These are phyloP conservation scores for Rhagonycha lutea DNA, from an alignment of 2,888 invertebrate genomes.

Conservation along the genomic window DNA sequence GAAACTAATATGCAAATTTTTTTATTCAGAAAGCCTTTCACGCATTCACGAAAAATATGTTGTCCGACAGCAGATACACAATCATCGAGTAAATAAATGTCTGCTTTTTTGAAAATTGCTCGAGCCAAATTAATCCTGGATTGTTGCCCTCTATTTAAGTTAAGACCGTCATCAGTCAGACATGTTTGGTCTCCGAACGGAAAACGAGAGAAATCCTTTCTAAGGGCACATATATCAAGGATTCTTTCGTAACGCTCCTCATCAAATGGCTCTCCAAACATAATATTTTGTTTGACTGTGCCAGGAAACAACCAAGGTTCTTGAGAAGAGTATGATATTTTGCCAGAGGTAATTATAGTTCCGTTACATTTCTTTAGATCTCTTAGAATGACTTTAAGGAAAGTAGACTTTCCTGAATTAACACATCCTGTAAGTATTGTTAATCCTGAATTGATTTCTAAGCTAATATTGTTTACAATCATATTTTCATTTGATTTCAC, in stretches of 20 bases:
- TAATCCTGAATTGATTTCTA: constrained; percentile 51
- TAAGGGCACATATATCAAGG: constrained; percentile 64
- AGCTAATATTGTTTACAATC: constrained; percentile 50
- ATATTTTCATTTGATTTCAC: constrained; percentile 59
- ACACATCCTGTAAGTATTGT: constrained; percentile 64
- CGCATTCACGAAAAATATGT: constrained; percentile 71
- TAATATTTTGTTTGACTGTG: constrained; percentile 74
- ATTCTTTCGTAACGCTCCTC: constrained; percentile 61
- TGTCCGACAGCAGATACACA: constrained; percentile 76
- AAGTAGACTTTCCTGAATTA: constrained; percentile 64
- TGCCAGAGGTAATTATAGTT: constrained; percentile 66
- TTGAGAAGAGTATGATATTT: constrained; percentile 60
- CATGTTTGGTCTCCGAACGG: constrained; percentile 73
- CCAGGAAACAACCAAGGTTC: constrained; percentile 63
- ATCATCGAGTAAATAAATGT: constrained; percentile 77
- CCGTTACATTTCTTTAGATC: constrained; percentile 72
- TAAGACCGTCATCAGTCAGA: constrained; percentile 78
- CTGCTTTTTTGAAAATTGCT: constrained; percentile 72
- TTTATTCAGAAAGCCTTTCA: constrained; percentile 59
- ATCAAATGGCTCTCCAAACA: constrained; percentile 68
- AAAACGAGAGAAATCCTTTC: constrained; percentile 70
- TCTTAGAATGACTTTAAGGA: constrained; percentile 62
- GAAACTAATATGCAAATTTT: constrained; percentile 66
- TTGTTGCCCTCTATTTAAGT: constrained; percentile 78
- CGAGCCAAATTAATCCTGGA: constrained; percentile 77